Base-by-base conservation (phyloP, 2,888 invertebrate genomes). In the Drosophila mimetica region DNA sequence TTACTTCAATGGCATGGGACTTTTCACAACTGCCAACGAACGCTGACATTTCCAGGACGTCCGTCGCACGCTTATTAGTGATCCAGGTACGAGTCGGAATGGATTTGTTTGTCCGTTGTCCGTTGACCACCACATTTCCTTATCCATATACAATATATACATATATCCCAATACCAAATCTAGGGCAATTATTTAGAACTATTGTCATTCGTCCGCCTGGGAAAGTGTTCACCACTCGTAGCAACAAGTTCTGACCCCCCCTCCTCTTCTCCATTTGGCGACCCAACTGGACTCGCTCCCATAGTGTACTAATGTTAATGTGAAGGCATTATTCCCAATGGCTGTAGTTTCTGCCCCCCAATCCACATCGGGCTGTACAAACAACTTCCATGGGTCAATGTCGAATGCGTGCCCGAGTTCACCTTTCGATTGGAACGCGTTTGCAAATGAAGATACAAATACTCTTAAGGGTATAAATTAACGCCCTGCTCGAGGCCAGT, bases 21-120 rank as follows among this genome's bases (percentile, higher is more conserved):
- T 89, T 85, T 77, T 77, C 75, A 75, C 84, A 84, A 89, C 89
- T 84, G 84, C 72, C 86, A 72, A 70, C 41, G 18, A 69, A 65
- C 52, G 47, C 60, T 48, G 50, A 53, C 47, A 74, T 55, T 50
- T 53, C 42, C 51, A 71, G 66, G 48, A 71, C 51, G 60, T 52
- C 53, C 64, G 39, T 46, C 61, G 48, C 46, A 39, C 42, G 42
- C 61, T 48, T 50, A 48, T 50, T 57, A 66, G 57, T 47, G 39
- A 55, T 51, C 46, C 65, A 70, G 71, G 47, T 39, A 59, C 71
- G 61, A 52, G 52, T 42, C 14, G 4, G 54, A 47, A 41, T 60
- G 48, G 60, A 52, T 71, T 60, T 67, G 11, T 53, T 69, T 63
- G 63, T 67, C 50, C 42, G 51, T 16, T 25, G 42, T 18, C 61